These are phyloP conservation scores for Hypotaenidia okinawae DNA, from an alignment of 2,797 vertebrate species.

Conservation along the genomic window DNA sequence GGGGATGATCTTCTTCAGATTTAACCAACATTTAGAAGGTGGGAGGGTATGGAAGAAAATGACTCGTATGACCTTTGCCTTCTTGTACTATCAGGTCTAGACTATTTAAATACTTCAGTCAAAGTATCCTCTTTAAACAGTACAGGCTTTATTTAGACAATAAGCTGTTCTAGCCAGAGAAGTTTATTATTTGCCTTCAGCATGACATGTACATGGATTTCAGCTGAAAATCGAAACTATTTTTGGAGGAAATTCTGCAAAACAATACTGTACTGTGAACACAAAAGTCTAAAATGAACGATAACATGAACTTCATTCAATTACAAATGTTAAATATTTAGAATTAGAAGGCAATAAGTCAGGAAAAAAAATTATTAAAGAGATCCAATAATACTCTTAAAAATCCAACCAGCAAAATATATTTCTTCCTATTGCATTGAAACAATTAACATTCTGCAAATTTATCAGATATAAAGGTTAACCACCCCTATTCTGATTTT, in stretches of 20 bases:
- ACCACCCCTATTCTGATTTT: not conserved
- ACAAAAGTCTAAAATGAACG: not conserved
- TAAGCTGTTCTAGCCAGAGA: conserved; percentile 42
- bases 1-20: not conserved
- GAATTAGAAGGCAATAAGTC: not conserved
- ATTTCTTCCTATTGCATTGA: not conserved
- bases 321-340: not conserved
- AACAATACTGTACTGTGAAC: not conserved
- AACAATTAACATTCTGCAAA: not conserved
- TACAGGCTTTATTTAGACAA: conserved; percentile 29
- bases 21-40: not conserved
- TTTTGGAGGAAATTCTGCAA: not conserved
- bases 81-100: not conserved
- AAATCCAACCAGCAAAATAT: not conserved
- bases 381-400: not conserved
- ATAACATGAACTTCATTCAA: not conserved
- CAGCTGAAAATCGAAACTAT: not conserved
- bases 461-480: not conserved
- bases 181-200: conserved; percentile 10
- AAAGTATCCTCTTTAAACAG: conserved; percentile 41
- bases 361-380: not conserved
- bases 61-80: conserved; percentile 34
- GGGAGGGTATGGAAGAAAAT: not conserved
- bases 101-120: conserved; percentile 12
- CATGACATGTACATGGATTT: not conserved